phyloP scores from a whole-genome alignment of 2,797 vertebrate genomes.

The Brotula barbata region DNA sequence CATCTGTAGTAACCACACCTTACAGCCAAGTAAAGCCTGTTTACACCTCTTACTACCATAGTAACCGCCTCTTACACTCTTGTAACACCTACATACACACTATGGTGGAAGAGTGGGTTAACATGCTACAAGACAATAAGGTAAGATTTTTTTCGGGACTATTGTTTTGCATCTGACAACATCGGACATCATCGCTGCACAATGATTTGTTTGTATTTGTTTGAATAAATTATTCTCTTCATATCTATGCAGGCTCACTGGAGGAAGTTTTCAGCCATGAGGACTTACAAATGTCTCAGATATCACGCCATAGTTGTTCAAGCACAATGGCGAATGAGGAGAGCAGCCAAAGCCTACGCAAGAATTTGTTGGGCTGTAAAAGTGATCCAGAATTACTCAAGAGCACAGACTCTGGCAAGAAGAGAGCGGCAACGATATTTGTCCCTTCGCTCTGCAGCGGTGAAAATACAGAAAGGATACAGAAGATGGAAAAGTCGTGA shows the following conservation, averaged over 20 bases:
- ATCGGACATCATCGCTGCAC: too few relatives aligned
- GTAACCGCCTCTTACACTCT: too few relatives aligned
- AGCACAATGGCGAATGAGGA: conserved; percentile 83
- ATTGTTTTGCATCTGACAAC: too few relatives aligned
- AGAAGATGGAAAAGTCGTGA: conserved; percentile 78
- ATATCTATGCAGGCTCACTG: conserved; percentile 77
- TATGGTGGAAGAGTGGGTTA: too few relatives aligned
- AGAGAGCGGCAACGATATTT: conserved; percentile 68
- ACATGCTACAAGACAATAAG: too few relatives aligned
- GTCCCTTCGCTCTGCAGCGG: conserved; percentile 65
- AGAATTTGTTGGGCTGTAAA: conserved; percentile 70
- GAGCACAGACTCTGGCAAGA: conserved; percentile 67
- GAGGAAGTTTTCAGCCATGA: conserved; percentile 78
- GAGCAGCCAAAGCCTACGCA: conserved; percentile 71
- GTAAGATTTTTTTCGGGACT: too few relatives aligned
- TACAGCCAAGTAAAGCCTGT: too few relatives aligned
- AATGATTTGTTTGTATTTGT: conserved; percentile 7
- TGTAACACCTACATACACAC: too few relatives aligned
- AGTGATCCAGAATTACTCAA: conserved; percentile 79
- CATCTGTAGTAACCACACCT: too few relatives aligned
- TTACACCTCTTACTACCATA: too few relatives aligned
- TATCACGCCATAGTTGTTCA: conserved; percentile 78
- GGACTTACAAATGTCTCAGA: conserved; percentile 74
- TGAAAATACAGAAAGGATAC: conserved; percentile 80
- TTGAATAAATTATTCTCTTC: conserved; percentile 25